Conservation (phyloP, 2,888 invertebrate genomes). For the Dicyrtoma fusca region DNA sequence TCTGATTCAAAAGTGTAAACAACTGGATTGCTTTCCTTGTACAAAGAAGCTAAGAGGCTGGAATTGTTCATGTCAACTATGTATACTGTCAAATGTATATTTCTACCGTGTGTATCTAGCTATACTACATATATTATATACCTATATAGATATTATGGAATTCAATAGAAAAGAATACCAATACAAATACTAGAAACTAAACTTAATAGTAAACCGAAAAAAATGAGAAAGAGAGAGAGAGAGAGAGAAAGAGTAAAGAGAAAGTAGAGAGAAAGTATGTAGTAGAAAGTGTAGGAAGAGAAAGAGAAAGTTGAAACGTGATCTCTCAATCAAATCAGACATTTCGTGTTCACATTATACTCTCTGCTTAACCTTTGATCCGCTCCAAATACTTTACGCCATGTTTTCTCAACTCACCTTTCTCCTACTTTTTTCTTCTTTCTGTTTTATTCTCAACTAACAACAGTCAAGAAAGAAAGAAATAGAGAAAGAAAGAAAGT, state of each 20-base stretch:
- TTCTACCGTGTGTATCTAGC: no score
- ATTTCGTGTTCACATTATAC: slow-evolving; percentile 18
- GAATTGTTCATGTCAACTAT: no score
- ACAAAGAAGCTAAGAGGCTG: no score
- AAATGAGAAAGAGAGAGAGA: no score
- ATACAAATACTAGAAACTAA: not conserved
- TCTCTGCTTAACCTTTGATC: slow-evolving; percentile 16
- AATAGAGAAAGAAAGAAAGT: not conserved
- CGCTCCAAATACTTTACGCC: slow-evolving; percentile 2
- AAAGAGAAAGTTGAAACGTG: slow-evolving; percentile 21
- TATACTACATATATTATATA: no score
- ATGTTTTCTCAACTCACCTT: not conserved
- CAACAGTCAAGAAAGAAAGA: not conserved
- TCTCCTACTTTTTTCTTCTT: not conserved
- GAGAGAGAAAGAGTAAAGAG: not conserved
- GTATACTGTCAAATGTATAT: no score
- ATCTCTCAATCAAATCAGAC: slow-evolving; percentile 31
- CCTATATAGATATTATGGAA: not conserved
- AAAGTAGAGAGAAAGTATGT: not conserved
- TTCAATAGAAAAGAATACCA: not conserved
- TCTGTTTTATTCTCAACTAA: slow-evolving; percentile 13
- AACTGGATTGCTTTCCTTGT: no score
- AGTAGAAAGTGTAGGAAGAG: not conserved
- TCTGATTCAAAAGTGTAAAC: no score
- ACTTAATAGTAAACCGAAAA: no score